Percentiles rank a stretch among this genome's conserved stretches.
phyloP scores from a whole-genome alignment of 2,797 vertebrate genomes.

The Oreochromis grahami region DNA sequence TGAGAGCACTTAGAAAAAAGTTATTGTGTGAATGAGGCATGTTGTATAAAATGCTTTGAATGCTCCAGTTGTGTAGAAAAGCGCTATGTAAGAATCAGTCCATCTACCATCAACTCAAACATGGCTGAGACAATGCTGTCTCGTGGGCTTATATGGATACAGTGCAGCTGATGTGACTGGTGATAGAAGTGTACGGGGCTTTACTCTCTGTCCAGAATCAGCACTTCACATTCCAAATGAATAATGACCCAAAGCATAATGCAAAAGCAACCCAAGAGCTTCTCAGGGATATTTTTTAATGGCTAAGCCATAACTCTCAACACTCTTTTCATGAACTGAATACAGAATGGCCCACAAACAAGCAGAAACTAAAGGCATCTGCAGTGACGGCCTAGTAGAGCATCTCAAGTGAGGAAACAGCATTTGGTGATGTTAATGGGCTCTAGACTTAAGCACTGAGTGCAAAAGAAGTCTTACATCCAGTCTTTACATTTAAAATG shows the following conservation, averaged over 20 bases:
- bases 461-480: not conserved
- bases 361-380: not conserved
- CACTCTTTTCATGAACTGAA: not conserved
- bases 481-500: not conserved
- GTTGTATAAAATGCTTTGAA: not conserved
- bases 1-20: not conserved
- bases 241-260: not conserved
- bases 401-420: not conserved
- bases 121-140: not conserved
- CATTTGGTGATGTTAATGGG: not conserved
- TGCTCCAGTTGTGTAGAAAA: not conserved
- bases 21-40: not conserved
- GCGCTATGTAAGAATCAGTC: not conserved
- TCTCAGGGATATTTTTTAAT: not conserved
- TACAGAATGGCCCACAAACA: not conserved
- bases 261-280: not conserved
- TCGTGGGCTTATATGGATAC: not conserved
- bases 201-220: not conserved
- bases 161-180: not conserved
- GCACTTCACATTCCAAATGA: not conserved
- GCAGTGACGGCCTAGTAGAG: not conserved
- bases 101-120: not conserved
- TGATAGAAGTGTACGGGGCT: not conserved
- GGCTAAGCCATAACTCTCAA: not conserved
- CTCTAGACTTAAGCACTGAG: not conserved